Percentiles rank a stretch among this genome's conserved stretches.
Evolutionary conservation across 1,140 invertebrate genomes (phyloP).

Genomic region (Galendromus occidentalis): DNA sequence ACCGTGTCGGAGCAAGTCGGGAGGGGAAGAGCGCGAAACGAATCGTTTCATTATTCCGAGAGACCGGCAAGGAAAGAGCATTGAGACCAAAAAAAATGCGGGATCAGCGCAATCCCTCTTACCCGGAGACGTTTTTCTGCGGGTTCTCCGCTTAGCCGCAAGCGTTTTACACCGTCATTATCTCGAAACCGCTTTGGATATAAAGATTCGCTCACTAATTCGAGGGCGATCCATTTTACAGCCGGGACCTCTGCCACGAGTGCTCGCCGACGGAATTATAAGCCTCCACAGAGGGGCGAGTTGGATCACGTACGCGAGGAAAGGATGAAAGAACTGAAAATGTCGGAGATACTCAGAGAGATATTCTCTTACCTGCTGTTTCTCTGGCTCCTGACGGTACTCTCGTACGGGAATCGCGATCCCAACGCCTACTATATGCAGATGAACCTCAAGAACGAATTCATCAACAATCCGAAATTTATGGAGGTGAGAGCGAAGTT

Average conservation of each 20-base stretch:
- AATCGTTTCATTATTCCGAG: too few species aligned
- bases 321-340: constrained; percentile 31
- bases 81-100: too few species aligned
- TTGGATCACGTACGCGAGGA: constrained; percentile 28
- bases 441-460: constrained; percentile 28
- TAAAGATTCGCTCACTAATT: too few species aligned
- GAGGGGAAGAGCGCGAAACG: too few species aligned
- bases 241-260: constrained; percentile 20
- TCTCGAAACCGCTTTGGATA: too few species aligned
- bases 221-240: background rate
- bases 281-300: constrained; percentile 25
- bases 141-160: too few species aligned
- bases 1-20: too few species aligned
- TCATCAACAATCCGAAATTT: constrained; percentile 24
- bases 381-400: constrained; percentile 32
- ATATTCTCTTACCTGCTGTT: constrained; percentile 33
- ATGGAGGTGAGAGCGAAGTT: constrained; percentile 14
- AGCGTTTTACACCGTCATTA: too few species aligned
- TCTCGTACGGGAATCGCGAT: constrained; percentile 31
- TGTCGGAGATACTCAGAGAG: constrained; percentile 32
- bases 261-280: constrained; percentile 16
- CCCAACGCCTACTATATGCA: constrained; percentile 28
- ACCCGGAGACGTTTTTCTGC: too few species aligned
- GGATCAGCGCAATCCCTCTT: too few species aligned
- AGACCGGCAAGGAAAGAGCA: too few species aligned